Evolutionary conservation across 2,113 vertebrate species (phyloP).

Genomic region (Alces alces): DNA sequence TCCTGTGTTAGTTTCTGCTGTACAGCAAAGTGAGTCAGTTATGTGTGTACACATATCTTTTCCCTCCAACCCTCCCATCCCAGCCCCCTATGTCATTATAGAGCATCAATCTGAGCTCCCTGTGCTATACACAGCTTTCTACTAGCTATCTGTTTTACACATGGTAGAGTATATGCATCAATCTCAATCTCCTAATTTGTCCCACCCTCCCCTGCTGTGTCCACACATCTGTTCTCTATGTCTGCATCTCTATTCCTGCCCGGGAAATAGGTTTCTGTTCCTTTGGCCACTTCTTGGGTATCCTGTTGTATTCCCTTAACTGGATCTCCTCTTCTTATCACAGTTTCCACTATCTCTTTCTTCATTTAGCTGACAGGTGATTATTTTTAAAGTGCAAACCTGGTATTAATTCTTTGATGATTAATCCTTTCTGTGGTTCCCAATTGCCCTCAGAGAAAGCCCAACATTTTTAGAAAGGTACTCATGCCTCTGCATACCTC

Average conservation of each 20-base stretch:
- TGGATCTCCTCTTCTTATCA: background rate
- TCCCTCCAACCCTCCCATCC: fast-evolving
- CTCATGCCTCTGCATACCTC: background rate
- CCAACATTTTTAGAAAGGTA: background rate
- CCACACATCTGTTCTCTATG: background rate
- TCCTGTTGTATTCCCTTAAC: background rate
- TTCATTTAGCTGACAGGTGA: background rate
- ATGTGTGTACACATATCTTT: background rate
- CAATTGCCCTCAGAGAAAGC: background rate
- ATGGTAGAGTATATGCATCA: background rate
- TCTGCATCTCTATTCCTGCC: background rate
- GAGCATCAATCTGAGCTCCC: background rate
- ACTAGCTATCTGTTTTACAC: background rate
- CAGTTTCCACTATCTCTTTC: background rate
- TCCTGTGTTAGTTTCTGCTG: background rate
- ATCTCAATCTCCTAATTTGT: background rate
- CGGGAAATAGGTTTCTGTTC: background rate
- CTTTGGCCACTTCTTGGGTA: background rate
- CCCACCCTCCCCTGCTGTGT: background rate
- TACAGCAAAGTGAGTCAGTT: background rate
- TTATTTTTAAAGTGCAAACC: background rate
- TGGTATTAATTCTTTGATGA: background rate
- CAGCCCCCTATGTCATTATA: background rate
- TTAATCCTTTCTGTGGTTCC: background rate
- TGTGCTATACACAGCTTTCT: background rate